Conservation (phyloP, 2,113 vertebrate genomes). For the Nematolebias whitei region DNA sequence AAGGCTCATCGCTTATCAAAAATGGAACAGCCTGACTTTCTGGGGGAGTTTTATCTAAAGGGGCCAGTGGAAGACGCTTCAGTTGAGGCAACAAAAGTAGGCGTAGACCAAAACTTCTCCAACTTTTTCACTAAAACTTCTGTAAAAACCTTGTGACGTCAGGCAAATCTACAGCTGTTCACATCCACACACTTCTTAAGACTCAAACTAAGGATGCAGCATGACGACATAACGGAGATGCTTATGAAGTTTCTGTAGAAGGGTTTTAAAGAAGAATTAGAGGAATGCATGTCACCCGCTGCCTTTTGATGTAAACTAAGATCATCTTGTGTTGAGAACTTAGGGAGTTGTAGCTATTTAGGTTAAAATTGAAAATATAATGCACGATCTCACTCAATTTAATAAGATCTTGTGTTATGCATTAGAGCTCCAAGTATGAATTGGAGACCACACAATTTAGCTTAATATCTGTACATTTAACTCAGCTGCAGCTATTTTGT, state of each 20-base stretch:
- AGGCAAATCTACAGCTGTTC: slow-evolving; percentile 1
- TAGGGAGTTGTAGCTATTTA: too few relatives aligned
- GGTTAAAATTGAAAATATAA: not conserved
- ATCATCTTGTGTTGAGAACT: too few relatives aligned
- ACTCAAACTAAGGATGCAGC: not conserved
- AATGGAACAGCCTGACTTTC: slow-evolving; percentile 69
- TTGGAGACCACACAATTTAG: too few relatives aligned
- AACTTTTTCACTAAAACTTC: slow-evolving; percentile 62
- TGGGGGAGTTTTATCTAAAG: slow-evolving; percentile 66
- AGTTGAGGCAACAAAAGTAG: slow-evolving; percentile 59
- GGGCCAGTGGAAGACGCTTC: slow-evolving; percentile 50
- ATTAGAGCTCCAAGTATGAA: too few relatives aligned
- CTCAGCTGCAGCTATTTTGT: too few relatives aligned
- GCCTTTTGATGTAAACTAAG: too few relatives aligned
- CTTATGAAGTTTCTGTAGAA: slow-evolving; percentile 14
- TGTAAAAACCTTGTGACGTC: slow-evolving; percentile 15
- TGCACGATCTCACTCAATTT: too few relatives aligned
- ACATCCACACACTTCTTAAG: not conserved
- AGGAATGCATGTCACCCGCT: too few relatives aligned
- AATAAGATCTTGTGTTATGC: too few relatives aligned
- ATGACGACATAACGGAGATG: not conserved
- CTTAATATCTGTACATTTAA: too few relatives aligned
- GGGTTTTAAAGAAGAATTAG: too few relatives aligned
- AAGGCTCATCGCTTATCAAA: slow-evolving; percentile 69
- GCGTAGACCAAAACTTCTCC: slow-evolving; percentile 43